Evolutionary conservation across 2,113 vertebrate species (phyloP).

Genomic region (Pyrgilauda ruficollis): DNA sequence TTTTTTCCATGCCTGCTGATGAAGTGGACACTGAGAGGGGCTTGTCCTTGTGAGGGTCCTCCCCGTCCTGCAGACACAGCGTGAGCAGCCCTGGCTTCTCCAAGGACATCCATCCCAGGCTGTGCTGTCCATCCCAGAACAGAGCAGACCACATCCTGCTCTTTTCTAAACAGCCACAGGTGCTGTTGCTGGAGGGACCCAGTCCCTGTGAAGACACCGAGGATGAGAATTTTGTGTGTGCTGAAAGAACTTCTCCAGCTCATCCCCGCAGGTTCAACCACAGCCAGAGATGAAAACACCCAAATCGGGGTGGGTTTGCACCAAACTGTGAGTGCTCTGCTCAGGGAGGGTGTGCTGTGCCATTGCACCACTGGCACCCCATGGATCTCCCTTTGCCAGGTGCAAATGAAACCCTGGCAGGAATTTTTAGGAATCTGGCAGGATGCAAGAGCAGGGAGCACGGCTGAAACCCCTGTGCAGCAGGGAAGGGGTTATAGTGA

Average conservation of each 20-base stretch:
- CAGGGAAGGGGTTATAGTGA: background rate
- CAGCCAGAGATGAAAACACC: background rate
- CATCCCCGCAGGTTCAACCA: background rate
- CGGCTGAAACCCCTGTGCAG: rapidly evolving
- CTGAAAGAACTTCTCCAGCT: background rate
- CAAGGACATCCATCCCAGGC: background rate
- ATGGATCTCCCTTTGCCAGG: background rate
- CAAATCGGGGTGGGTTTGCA: background rate
- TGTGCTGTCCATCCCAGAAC: background rate
- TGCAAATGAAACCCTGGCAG: rapidly evolving
- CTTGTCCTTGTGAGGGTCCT: background rate
- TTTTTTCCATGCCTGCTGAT: background rate
- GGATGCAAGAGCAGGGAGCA: rapidly evolving
- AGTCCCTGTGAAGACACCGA: rapidly evolving
- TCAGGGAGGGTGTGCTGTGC: background rate
- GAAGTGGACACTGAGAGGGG: background rate
- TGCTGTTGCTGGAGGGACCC: background rate
- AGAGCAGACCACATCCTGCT: background rate
- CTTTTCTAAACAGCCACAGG: background rate
- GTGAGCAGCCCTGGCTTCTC: rapidly evolving
- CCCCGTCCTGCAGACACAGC: rapidly evolving
- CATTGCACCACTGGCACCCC: background rate
- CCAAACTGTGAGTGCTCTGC: background rate
- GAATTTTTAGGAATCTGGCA: rapidly evolving
- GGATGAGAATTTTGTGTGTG: rapidly evolving